These are phyloP conservation scores for Melanerpes aurifrons DNA, from an alignment of 2,113 vertebrate species.

Conservation along the genomic window DNA sequence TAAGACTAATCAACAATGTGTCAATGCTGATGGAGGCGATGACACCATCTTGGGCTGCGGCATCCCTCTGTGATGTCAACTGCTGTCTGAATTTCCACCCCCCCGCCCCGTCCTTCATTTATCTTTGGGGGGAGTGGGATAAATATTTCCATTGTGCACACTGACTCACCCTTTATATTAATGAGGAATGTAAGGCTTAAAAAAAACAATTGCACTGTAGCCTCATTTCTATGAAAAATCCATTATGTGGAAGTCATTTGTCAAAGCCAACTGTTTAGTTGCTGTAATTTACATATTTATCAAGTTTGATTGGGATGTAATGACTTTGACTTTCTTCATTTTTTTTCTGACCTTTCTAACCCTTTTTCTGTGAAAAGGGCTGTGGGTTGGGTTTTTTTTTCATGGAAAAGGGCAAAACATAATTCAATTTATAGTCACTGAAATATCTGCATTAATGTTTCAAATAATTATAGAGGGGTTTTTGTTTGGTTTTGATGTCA, in stretches of 20 bases:
- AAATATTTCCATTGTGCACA: slow-evolving; percentile 14
- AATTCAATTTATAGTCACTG: slow-evolving; percentile 67
- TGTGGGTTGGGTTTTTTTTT: slow-evolving; percentile 18
- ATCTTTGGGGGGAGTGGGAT: background rate
- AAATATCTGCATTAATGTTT: background rate
- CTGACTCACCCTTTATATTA: slow-evolving; percentile 52
- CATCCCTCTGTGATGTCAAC: slow-evolving; percentile 32
- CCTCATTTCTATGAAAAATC: slow-evolving; percentile 85
- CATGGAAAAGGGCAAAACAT: slow-evolving; percentile 44
- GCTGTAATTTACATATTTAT: slow-evolving; percentile 92
- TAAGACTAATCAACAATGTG: background rate
- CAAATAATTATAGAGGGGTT: background rate
- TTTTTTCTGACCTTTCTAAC: slow-evolving; percentile 71
- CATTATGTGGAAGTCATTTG: slow-evolving; percentile 86
- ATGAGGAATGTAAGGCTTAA: slow-evolving; percentile 64
- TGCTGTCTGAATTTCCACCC: background rate
- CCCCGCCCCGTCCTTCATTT: background rate
- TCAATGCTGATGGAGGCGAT: background rate
- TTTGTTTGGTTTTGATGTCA: background rate
- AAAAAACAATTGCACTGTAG: slow-evolving; percentile 78
- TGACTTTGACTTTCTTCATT: slow-evolving; percentile 76
- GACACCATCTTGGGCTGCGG: background rate
- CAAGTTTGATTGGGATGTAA: slow-evolving; percentile 87
- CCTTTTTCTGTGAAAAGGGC: slow-evolving; percentile 47
- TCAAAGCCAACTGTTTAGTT: slow-evolving; percentile 84